These are phyloP conservation scores for Lota lota DNA, from an alignment of 2,113 vertebrate genomes.

Conservation along the genomic window DNA sequence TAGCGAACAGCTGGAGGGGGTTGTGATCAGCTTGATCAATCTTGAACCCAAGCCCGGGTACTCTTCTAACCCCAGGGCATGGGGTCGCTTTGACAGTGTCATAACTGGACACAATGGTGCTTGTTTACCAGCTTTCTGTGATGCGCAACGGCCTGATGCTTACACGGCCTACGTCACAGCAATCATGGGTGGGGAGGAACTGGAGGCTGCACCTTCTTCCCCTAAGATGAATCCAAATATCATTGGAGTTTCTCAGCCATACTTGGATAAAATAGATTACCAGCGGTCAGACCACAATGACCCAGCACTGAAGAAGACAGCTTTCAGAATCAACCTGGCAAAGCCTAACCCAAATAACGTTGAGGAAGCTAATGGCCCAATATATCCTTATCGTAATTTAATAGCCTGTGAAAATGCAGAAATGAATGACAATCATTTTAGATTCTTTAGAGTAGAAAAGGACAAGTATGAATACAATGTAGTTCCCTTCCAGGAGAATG, in stretches of 20 bases:
- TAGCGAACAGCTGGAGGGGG: conserved; percentile 88
- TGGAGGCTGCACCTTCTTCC: conserved; percentile 88
- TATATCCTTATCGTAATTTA: conserved; percentile 88
- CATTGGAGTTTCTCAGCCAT: conserved; percentile 90
- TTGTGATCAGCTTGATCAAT: conserved; percentile 88
- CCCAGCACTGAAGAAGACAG: conserved; percentile 84
- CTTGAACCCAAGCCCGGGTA: conserved; percentile 89
- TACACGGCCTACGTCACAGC: conserved; percentile 90
- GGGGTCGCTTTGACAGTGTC: conserved; percentile 97
- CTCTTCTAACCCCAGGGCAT: conserved; percentile 87
- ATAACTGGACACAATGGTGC: conserved; percentile 91
- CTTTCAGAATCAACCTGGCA: conserved; percentile 87
- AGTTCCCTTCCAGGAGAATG: conserved; percentile 90
- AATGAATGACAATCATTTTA: conserved; percentile 83
- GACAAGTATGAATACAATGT: conserved; percentile 96
- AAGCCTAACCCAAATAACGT: conserved; percentile 86
- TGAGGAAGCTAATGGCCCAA: conserved; percentile 84
- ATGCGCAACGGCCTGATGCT: conserved; percentile 78
- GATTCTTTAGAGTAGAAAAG: conserved; percentile 91
- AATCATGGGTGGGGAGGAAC: conserved; percentile 88
- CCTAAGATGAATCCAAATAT: conserved; percentile 81
- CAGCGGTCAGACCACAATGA: conserved; percentile 88
- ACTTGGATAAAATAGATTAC: conserved; percentile 86
- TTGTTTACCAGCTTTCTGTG: conserved; percentile 94
- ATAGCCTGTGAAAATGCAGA: conserved; percentile 85